phyloP scores from a whole-genome alignment of 2,797 vertebrate species.

The Tiaroga cobitis region DNA sequence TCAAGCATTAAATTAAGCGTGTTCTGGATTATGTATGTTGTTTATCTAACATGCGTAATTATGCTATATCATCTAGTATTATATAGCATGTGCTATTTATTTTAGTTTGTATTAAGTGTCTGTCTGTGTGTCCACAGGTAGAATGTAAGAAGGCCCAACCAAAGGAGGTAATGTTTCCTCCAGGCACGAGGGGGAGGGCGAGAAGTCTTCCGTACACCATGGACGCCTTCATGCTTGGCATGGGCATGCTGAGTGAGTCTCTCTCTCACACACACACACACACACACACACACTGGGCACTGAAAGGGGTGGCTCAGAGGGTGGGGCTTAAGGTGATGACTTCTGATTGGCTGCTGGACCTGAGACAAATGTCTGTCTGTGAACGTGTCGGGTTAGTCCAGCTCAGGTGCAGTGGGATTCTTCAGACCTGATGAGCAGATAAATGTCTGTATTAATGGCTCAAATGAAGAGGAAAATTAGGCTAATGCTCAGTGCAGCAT shows the following conservation, averaged over 20 bases:
- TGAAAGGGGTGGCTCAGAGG: neutral
- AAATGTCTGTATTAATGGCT: constrained; percentile 90
- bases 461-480: constrained; percentile 99
- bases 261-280: no score
- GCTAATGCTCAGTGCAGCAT: constrained; percentile 98
- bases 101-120: neutral
- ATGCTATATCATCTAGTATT: neutral
- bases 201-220: constrained; percentile 89
- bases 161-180: constrained; percentile 93
- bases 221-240: constrained; percentile 92
- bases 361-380: constrained; percentile 5
- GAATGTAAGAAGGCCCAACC: constrained; percentile 96
- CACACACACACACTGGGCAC: neutral
- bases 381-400: neutral
- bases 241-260: constrained; percentile 93
- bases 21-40: neutral
- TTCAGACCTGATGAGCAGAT: constrained; percentile 74
- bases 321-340: neutral
- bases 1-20: neutral
- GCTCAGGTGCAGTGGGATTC: constrained; percentile 5
- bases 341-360: neutral
- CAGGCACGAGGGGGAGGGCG: constrained; percentile 88
- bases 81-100: neutral
- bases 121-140: constrained; percentile 77
- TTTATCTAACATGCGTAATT: neutral